Evolutionary conservation across 2,113 vertebrate species (phyloP).

Genomic region (Pavo muticus): DNA sequence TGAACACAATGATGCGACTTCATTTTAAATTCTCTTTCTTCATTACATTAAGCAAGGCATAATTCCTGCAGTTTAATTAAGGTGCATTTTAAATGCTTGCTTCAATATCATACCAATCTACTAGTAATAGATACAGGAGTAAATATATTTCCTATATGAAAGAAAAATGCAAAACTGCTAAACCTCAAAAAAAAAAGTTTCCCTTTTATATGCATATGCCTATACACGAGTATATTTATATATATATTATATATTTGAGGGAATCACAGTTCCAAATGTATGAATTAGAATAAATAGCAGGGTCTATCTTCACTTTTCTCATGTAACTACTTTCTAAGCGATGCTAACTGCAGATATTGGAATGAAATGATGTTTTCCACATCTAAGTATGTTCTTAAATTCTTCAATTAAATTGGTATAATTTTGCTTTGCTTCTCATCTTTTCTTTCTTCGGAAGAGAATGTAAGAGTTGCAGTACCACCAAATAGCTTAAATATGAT

Average conservation of each 20-base stretch:
- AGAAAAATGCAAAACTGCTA: conserved; percentile 2
- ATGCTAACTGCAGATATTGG: neutral
- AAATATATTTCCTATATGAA: conserved; percentile 21
- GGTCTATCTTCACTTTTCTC: neutral
- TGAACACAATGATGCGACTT: conserved; percentile 79
- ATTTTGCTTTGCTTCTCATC: neutral
- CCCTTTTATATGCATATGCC: accelerated
- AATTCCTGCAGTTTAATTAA: conserved; percentile 76
- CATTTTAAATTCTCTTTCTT: conserved; percentile 79
- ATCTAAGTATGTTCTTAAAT: neutral
- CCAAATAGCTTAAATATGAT: neutral
- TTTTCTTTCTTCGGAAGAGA: conserved; percentile 1
- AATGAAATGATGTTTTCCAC: neutral
- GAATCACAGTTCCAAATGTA: neutral
- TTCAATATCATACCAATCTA: conserved; percentile 59
- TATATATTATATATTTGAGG: neutral
- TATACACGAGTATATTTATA: accelerated
- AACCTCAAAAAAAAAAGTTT: conserved; percentile 9
- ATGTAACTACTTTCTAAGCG: neutral
- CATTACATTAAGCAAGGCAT: conserved; percentile 71
- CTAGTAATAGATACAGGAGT: conserved; percentile 44
- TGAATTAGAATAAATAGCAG: neutral
- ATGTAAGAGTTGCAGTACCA: neutral
- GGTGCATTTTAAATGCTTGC: conserved; percentile 67
- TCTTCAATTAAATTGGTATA: neutral